Conservation (phyloP, 1,140 invertebrate genomes). For the Brachionus angularis region DNA sequence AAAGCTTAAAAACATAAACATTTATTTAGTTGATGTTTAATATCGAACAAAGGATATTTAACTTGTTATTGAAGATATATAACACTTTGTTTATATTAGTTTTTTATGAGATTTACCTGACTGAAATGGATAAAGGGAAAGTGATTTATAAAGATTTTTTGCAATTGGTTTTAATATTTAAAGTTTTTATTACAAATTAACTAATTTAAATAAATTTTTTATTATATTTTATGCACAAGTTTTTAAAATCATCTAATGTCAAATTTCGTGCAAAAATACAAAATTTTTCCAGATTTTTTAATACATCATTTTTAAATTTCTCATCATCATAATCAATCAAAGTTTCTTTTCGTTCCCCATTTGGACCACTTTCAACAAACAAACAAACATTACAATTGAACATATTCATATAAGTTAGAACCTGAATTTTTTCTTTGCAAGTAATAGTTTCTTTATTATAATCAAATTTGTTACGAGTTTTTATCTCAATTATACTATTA, state of each 20-base stretch:
- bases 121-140: too few relatives aligned
- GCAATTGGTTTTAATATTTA: too few relatives aligned
- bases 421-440: conserved; percentile 1
- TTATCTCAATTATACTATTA: conserved; percentile 1
- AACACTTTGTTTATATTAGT: too few relatives aligned
- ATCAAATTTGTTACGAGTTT: conserved; percentile 14
- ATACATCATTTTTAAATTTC: neutral
- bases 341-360: conserved; percentile 6
- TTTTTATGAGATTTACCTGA: too few relatives aligned
- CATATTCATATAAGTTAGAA: conserved; percentile 9
- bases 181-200: too few relatives aligned
- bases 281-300: conserved; percentile 5
- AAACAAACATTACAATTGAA: conserved; percentile 1
- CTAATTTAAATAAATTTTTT: neutral
- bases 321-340: conserved; percentile 1
- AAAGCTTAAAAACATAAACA: too few relatives aligned
- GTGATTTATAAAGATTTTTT: too few relatives aligned
- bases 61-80: too few relatives aligned
- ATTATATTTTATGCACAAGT: neutral
- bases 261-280: conserved; percentile 3
- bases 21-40: too few relatives aligned
- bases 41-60: too few relatives aligned
- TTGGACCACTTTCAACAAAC: conserved; percentile 17
- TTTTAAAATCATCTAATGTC: neutral
- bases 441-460: neutral